Evolutionary conservation across 2,797 vertebrate species (phyloP).

Genomic region (Lophius americanus): DNA sequence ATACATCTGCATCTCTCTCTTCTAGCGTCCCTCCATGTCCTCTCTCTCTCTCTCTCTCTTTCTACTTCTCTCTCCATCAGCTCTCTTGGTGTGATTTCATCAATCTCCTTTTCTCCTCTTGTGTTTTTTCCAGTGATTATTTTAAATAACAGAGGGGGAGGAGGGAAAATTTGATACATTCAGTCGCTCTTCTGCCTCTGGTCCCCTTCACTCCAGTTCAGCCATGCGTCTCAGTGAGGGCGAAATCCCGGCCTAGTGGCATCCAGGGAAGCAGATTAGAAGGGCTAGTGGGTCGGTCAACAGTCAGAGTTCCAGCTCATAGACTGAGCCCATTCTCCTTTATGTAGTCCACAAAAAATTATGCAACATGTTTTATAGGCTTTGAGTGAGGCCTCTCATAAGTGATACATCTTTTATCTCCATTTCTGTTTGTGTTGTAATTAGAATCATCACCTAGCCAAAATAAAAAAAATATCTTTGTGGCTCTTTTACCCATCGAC

Average conservation of each 20-base stretch:
- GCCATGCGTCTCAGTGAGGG: background rate
- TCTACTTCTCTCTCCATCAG: background rate
- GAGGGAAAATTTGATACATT: conserved; percentile 48
- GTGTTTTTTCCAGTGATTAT: conserved; percentile 45
- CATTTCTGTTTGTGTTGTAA: background rate
- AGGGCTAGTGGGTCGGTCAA: background rate
- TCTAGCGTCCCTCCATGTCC: conserved; percentile 9
- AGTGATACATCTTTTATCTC: background rate
- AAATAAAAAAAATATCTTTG: conserved; percentile 2
- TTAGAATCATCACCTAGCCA: background rate
- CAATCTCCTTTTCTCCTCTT: background rate
- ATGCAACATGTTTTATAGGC: conserved; percentile 3
- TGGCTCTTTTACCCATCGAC: background rate
- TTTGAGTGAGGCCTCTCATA: conserved; percentile 13
- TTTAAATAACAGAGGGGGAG: conserved; percentile 8
- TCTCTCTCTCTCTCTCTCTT: background rate
- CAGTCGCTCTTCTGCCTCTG: conserved; percentile 34
- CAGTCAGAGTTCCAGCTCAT: conserved; percentile 43
- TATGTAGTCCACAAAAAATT: conserved; percentile 7
- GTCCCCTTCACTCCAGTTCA: conserved; percentile 16
- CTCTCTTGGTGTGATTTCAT: background rate
- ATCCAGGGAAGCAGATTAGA: conserved; percentile 6
- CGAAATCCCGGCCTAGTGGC: background rate
- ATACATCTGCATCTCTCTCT: conserved; percentile 20
- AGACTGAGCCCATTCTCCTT: conserved; percentile 19